Conservation (phyloP, 92 coral and sea anemone species). For the Palythoa caribaeorum region DNA sequence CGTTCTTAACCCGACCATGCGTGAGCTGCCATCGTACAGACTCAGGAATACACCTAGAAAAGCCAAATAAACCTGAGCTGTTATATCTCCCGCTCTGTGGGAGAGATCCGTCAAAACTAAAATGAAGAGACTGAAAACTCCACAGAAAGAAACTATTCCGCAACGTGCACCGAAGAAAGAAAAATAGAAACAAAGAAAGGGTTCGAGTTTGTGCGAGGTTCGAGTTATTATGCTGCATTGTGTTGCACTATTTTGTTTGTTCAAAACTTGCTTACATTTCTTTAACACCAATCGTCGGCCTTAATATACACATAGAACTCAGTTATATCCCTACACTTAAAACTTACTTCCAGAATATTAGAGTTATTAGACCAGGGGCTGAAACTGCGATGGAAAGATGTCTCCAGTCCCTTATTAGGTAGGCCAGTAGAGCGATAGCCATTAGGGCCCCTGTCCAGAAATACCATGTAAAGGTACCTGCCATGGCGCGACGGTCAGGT, state of each 20-base stretch:
- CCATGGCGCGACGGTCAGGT: conserved; percentile 88
- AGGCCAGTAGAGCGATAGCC: conserved; percentile 87
- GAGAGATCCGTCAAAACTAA: no score
- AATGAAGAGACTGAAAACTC: no score
- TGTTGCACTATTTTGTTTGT: no score
- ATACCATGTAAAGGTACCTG: conserved; percentile 92
- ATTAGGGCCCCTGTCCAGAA: conserved; percentile 89
- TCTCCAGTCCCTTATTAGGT: conserved; percentile 98
- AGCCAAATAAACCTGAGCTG: neutral
- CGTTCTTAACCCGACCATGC: conserved; percentile 71
- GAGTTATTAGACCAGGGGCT: conserved; percentile 85
- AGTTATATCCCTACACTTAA: no score
- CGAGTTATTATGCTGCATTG: no score
- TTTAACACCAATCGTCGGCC: neutral
- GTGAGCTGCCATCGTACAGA: conserved; percentile 91
- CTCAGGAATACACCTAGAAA: conserved; percentile 84
- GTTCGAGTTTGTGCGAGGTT: no score
- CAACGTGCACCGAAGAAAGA: no score
- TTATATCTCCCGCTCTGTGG: no score
- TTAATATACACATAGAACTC: neutral
- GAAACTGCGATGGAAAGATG: conserved; percentile 80
- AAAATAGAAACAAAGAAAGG: no score
- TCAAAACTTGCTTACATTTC: no score
- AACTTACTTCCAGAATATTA: conserved; percentile 91
- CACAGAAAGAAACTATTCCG: no score